Percentiles rank a stretch among this genome's conserved stretches.
These are phyloP conservation scores for Morus bassanus DNA, from an alignment of 2,797 vertebrate genomes.

Conservation along the genomic window DNA sequence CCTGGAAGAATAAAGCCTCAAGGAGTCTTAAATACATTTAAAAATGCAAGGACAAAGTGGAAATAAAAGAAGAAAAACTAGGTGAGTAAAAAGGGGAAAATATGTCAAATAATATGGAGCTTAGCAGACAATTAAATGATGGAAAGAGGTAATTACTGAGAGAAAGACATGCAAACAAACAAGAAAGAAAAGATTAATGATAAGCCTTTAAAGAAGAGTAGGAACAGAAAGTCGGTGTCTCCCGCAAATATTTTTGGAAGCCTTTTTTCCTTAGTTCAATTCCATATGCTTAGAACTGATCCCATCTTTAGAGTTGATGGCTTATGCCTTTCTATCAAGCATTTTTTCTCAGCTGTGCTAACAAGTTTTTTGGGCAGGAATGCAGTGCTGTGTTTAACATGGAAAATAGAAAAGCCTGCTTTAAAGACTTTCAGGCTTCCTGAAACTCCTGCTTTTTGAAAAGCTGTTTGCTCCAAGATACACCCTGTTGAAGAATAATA, in stretches of 20 bases:
- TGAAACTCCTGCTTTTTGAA: not conserved
- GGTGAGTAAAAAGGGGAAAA: not conserved
- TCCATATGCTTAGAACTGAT: conserved; percentile 4
- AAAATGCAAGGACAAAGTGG: not conserved
- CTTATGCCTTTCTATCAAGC: not conserved
- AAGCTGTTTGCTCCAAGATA: not conserved
- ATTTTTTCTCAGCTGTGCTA: conserved; percentile 41
- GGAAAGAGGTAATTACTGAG: not conserved
- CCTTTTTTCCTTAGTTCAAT: not conserved
- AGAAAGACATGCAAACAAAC: not conserved
- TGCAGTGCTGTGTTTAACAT: not conserved
- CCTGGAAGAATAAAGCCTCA: not conserved
- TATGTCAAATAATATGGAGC: not conserved
- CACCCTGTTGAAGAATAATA: not conserved
- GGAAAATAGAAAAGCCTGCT: not conserved
- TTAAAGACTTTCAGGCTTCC: not conserved
- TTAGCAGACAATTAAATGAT: not conserved
- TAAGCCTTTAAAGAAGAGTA: not conserved
- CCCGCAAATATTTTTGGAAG: conserved; percentile 6
- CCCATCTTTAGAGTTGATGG: not conserved
- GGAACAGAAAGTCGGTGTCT: not conserved
- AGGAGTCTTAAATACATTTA: not conserved
- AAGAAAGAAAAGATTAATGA: not conserved
- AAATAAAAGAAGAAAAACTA: not conserved
- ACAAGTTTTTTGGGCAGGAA: not conserved